Conservation (phyloP, 2,113 vertebrate genomes). For the Sinocyclocheilus rhinocerous region DNA sequence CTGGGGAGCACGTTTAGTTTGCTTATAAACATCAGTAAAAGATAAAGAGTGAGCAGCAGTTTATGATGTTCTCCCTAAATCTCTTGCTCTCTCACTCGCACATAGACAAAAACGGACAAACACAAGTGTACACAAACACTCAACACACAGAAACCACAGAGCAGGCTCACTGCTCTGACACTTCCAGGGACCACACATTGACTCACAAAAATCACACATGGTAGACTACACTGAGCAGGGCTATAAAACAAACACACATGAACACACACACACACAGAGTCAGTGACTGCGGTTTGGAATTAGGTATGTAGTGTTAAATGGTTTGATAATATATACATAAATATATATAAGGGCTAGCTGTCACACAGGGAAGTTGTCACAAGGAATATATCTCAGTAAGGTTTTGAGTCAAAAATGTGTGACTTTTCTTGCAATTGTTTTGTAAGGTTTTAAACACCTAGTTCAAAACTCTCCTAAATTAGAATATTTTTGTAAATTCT, state of each 20-base stretch:
- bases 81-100: conserved; percentile 41
- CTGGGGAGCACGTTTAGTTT: conserved; percentile 63
- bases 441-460: neutral
- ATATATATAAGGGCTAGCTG: neutral
- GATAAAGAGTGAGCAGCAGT: conserved; percentile 64
- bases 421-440: neutral
- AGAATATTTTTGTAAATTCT: neutral
- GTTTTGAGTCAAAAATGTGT: neutral
- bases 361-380: neutral
- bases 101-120: conserved; percentile 41
- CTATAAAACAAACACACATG: conserved; percentile 49
- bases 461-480: neutral
- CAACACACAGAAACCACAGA: conserved; percentile 69
- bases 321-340: neutral
- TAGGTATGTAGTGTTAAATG: neutral
- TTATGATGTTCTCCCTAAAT: conserved; percentile 62
- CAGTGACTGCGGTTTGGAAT: neutral
- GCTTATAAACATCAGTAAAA: conserved; percentile 70
- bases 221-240: conserved; percentile 60
- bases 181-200: conserved; percentile 76
- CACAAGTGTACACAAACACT: conserved; percentile 53
- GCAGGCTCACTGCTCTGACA: conserved; percentile 69
- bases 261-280: conserved; percentile 37
- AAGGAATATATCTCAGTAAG: neutral
- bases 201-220: conserved; percentile 67